A percentile compares a stretch with the other conserved stretches of the same genome.
Conservation (phyloP, 2,888 invertebrate species). For the Thereva unica region DNA sequence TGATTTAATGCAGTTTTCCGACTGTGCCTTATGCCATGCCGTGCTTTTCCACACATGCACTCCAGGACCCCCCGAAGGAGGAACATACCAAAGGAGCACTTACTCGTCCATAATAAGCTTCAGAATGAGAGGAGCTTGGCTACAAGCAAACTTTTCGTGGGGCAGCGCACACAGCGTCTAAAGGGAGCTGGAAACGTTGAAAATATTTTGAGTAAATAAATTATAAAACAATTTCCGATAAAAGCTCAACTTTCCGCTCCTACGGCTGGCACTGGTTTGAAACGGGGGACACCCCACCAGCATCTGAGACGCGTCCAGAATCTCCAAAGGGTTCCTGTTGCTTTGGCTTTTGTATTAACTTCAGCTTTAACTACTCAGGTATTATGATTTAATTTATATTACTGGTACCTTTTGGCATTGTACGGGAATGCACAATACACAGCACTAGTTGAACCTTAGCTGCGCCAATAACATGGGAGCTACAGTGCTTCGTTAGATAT, state of each 20-base stretch:
- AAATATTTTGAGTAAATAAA: conserved; percentile 46
- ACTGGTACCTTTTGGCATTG: conserved; percentile 9
- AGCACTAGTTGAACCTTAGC: too few relatives aligned
- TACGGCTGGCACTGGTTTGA: conserved; percentile 10
- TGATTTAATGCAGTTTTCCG: conserved; percentile 34
- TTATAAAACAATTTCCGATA: conserved; percentile 51
- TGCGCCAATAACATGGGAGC: too few relatives aligned
- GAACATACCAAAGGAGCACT: conserved; percentile 5
- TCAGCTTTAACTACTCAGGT: conserved; percentile 35
- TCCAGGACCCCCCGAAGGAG: background rate
- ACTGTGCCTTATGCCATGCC: conserved; percentile 9
- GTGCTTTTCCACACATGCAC: conserved; percentile 25
- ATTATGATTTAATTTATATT: conserved; percentile 35
- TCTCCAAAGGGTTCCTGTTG: background rate
- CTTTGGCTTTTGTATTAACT: conserved; percentile 25
- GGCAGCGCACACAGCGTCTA: conserved; percentile 33
- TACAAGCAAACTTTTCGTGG: conserved; percentile 23
- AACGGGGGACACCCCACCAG: background rate
- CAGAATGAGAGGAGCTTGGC: background rate
- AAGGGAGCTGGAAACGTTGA: conserved; percentile 28
- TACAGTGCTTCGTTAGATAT: too few relatives aligned
- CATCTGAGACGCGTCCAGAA: conserved; percentile 23
- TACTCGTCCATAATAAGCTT: conserved; percentile 15
- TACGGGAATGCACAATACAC: background rate
- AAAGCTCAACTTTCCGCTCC: conserved; percentile 41